Percentiles rank a stretch among this genome's conserved stretches.
Evolutionary conservation across 2,888 invertebrate species (phyloP).

Genomic region (Megalurothrips usitatus): DNA sequence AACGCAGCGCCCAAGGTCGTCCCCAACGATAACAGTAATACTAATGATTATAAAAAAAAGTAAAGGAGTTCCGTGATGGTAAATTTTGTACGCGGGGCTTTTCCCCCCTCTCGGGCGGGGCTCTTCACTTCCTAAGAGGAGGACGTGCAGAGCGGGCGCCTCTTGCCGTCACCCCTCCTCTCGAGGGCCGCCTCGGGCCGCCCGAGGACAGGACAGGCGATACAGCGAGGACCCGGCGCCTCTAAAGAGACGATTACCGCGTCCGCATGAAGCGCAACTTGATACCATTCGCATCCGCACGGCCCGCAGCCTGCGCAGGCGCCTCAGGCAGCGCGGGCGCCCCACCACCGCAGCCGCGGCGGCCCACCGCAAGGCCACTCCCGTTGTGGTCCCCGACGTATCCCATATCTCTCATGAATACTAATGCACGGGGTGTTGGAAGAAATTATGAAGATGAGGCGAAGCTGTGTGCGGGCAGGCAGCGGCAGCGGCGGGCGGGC

Average conservation of each 20-base stretch:
- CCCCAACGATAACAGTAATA: too few species aligned
- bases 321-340: background rate
- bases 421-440: conserved; percentile 15
- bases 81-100: too few species aligned
- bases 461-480: background rate
- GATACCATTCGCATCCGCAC: background rate
- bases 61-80: too few species aligned
- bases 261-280: background rate
- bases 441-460: conserved; percentile 15
- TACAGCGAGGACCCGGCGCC: background rate
- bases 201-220: background rate
- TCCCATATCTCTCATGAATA: conserved; percentile 13
- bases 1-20: too few species aligned
- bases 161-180: too few species aligned
- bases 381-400: background rate
- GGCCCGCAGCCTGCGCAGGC: background rate
- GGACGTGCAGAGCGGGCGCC: too few species aligned
- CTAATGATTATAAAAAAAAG: too few species aligned
- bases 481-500: background rate
- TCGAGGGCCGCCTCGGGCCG: too few species aligned
- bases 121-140: too few species aligned
- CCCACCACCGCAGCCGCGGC: background rate
- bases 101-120: too few species aligned
- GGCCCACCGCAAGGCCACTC: background rate
- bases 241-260: background rate